These are phyloP conservation scores for Euglossa dilemma DNA, from an alignment of 1,140 invertebrate species.

Conservation along the genomic window DNA sequence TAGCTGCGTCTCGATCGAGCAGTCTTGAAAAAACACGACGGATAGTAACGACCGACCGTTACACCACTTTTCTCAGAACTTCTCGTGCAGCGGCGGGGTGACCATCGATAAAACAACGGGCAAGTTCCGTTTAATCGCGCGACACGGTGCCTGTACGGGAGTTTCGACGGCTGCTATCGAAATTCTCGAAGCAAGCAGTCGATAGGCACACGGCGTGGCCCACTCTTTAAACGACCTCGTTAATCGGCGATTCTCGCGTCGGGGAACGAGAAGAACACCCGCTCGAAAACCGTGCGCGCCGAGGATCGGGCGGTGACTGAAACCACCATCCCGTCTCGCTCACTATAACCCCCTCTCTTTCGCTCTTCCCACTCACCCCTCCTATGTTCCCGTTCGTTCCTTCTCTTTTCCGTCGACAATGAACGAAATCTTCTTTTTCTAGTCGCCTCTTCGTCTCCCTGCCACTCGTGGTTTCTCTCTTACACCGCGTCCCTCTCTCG, in stretches of 20 bases:
- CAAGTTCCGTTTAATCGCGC: constrained; percentile 8
- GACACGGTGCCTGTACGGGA: background rate
- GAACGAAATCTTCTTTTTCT: constrained; percentile 42
- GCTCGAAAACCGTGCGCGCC: constrained; percentile 77
- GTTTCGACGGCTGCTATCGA: background rate
- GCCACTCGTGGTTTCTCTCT: background rate
- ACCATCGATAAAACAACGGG: background rate
- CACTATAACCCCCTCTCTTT: constrained; percentile 50
- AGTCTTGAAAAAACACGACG: background rate
- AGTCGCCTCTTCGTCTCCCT: background rate
- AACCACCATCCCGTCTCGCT: constrained; percentile 68
- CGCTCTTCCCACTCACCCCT: constrained; percentile 35
- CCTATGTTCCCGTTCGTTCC: constrained; percentile 6
- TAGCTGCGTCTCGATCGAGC: background rate
- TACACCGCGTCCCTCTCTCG: constrained; percentile 30
- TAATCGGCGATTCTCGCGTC: constrained; percentile 51
- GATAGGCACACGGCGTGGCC: constrained; percentile 30
- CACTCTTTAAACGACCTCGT: constrained; percentile 19
- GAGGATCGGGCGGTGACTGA: constrained; percentile 82
- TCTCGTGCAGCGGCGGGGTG: background rate
- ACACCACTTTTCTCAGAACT: constrained; percentile 9
- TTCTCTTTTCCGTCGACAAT: constrained; percentile 21
- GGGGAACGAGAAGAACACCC: constrained; percentile 58
- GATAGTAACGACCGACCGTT: background rate
- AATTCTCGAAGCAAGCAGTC: background rate